Evolutionary conservation across 2,888 invertebrate species (phyloP).

Genomic region (Nipponacmea schrenckii): DNA sequence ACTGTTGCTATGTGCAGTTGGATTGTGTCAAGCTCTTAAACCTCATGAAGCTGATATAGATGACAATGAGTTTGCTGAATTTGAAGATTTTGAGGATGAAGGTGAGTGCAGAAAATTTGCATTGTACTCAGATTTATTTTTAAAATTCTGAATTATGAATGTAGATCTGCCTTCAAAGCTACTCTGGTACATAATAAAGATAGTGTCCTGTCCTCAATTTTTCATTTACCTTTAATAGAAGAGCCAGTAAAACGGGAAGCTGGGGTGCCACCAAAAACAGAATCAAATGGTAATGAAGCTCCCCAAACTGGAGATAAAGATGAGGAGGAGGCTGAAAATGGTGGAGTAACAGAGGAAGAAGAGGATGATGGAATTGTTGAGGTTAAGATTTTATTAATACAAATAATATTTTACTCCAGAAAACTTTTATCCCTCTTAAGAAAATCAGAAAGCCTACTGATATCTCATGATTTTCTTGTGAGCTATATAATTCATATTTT

Average conservation of each 20-base stretch:
- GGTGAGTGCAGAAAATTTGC: constrained; percentile 11
- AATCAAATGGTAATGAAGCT: constrained; percentile 8
- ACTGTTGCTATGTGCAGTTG: too few relatives aligned
- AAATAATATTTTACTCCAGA: too few relatives aligned
- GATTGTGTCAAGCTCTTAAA: constrained; percentile 18
- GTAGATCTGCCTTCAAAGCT: too few relatives aligned
- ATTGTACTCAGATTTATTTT: too few relatives aligned
- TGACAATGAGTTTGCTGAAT: constrained; percentile 95
- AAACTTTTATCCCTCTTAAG: too few relatives aligned
- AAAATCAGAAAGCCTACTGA: too few relatives aligned
- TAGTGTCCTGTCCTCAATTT: not conserved
- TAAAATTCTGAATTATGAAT: too few relatives aligned
- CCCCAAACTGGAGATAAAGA: constrained; percentile 29
- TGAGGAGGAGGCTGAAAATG: constrained; percentile 13
- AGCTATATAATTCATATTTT: too few relatives aligned
- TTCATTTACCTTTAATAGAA: constrained; percentile 9
- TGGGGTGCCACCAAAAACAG: not conserved
- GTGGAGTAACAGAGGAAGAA: constrained; percentile 47
- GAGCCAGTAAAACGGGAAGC: constrained; percentile 12
- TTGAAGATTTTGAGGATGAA: constrained; percentile 85
- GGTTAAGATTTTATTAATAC: constrained; percentile 70
- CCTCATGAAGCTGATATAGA: constrained; percentile 69
- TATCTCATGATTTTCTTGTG: too few relatives aligned
- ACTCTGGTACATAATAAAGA: too few relatives aligned
- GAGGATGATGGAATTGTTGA: constrained; percentile 76